Conservation (phyloP, 2,113 vertebrate species). For the Poeciliopsis turrubarensis region DNA sequence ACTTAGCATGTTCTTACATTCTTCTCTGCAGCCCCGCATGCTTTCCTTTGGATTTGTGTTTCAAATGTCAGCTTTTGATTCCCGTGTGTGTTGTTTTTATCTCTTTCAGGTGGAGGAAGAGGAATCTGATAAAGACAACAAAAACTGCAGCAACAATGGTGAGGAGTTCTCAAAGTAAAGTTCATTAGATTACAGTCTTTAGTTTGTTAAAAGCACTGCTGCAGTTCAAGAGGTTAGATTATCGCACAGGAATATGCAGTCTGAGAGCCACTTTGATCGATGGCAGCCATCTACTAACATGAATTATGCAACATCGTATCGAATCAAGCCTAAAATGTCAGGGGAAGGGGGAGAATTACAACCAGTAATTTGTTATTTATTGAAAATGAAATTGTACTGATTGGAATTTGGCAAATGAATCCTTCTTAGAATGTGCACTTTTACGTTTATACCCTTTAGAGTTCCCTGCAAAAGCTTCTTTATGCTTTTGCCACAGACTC, state of each 20-base stretch:
- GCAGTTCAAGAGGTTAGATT: constrained; percentile 6
- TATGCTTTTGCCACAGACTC: not conserved
- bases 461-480: not conserved
- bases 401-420: constrained; percentile 10
- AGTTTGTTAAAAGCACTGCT: not conserved
- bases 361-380: not conserved
- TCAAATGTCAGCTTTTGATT: not conserved
- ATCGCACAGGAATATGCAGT: constrained; percentile 29
- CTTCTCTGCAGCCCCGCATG: not conserved
- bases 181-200: not conserved
- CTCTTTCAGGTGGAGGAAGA: constrained; percentile 84
- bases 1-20: constrained; percentile 11
- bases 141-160: constrained; percentile 86
- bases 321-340: constrained; percentile 42
- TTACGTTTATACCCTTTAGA: not conserved
- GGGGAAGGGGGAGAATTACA: constrained; percentile 30
- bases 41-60: constrained; percentile 4
- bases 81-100: constrained; percentile 4
- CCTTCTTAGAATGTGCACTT: not conserved
- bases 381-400: not conserved
- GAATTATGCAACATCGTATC: constrained; percentile 44
- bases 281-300: constrained; percentile 21
- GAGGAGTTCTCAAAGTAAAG: constrained; percentile 17
- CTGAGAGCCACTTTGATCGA: constrained; percentile 35
- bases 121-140: constrained; percentile 86